Percentiles rank a stretch among this genome's conserved stretches.
Evolutionary conservation across 2,797 vertebrate species (phyloP).

Genomic region (Petrocephalus schoutedeni): DNA sequence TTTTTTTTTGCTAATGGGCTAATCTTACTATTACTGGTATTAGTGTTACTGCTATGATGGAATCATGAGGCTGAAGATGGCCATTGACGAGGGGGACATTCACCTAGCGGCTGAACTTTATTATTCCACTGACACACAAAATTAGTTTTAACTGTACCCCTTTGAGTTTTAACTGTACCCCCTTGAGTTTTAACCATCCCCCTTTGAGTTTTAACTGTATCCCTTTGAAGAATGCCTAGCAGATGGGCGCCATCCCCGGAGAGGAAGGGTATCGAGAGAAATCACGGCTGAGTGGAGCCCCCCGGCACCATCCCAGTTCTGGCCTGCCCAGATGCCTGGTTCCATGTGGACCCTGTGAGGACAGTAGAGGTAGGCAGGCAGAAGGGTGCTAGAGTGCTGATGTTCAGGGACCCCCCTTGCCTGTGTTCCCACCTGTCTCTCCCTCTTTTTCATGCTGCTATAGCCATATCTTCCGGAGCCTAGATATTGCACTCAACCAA

Average conservation of each 20-base stretch:
- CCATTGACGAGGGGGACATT: neutral
- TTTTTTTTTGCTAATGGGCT: neutral
- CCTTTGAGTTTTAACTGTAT: neutral
- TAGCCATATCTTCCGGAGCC: no score
- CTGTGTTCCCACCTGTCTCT: no score
- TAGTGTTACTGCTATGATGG: neutral
- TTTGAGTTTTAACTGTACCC: no score
- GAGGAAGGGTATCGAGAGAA: neutral
- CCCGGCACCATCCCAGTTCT: neutral
- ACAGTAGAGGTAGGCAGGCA: neutral
- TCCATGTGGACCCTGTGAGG: neutral
- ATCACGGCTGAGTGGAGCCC: neutral
- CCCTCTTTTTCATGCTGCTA: no score
- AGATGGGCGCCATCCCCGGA: neutral
- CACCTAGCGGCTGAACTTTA: neutral
- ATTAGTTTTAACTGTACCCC: no score
- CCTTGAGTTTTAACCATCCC: no score
- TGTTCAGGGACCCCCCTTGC: no score
- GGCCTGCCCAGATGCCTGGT: neutral
- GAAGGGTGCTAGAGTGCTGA: no score
- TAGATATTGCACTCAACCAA: no score
- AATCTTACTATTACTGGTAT: neutral
- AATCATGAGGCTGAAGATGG: neutral
- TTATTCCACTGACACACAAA: neutral
- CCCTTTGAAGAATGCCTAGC: neutral